Conservation (phyloP, 2,113 vertebrate species). For the Eclectus roratus region DNA sequence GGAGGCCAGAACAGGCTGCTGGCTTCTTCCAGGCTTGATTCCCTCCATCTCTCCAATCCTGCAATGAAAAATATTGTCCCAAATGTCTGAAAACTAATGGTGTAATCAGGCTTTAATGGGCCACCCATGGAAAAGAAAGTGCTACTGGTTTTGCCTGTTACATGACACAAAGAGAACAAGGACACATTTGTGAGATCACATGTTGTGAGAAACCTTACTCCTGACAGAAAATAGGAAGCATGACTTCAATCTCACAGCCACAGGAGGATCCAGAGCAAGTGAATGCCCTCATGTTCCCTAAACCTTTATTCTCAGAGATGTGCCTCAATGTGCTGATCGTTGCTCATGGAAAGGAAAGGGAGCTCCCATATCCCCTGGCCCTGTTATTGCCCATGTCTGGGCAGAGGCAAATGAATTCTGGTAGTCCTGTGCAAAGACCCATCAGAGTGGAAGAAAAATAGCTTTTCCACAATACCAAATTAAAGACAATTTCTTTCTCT, state of each 20-base stretch:
- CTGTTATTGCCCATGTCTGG: not conserved
- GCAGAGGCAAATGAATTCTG: not conserved
- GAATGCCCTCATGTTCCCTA: not conserved
- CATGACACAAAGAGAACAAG: rapidly evolving
- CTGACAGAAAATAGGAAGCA: not conserved
- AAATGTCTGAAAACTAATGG: not conserved
- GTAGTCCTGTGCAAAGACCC: not conserved
- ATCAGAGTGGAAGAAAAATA: not conserved
- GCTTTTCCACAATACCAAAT: not conserved
- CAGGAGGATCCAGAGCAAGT: not conserved
- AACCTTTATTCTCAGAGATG: not conserved
- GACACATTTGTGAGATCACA: not conserved
- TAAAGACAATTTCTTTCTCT: not conserved
- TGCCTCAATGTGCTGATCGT: not conserved
- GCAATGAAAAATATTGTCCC: not conserved
- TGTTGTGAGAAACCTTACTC: not conserved
- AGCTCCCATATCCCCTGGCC: not conserved
- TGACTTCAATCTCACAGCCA: not conserved
- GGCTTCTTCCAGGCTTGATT: not conserved
- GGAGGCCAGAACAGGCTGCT: not conserved
- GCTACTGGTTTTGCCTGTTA: not conserved
- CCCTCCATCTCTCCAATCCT: not conserved
- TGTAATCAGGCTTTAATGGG: not conserved
- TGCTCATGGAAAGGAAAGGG: not conserved
- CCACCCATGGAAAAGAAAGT: not conserved